Conservation (phyloP, 2,888 invertebrate genomes). For the Azorinus chamasolen region DNA sequence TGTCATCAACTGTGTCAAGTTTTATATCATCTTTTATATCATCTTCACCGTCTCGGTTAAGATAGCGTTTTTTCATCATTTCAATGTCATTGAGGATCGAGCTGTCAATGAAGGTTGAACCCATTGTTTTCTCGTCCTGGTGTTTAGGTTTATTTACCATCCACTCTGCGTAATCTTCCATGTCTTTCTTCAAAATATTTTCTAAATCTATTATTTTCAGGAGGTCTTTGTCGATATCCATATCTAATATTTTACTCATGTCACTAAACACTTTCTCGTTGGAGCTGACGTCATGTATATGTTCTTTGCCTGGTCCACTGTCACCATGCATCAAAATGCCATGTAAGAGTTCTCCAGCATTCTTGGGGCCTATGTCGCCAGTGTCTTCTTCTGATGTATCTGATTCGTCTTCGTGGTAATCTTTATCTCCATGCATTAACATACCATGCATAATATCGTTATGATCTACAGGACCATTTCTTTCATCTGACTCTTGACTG, state of each 20-base stretch:
- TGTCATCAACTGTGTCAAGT: slow-evolving; percentile 34
- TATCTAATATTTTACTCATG: slow-evolving; percentile 38
- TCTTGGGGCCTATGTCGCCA: slow-evolving; percentile 36
- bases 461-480: slow-evolving; percentile 17
- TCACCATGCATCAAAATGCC: slow-evolving; percentile 71
- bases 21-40: slow-evolving; percentile 13
- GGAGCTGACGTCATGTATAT: slow-evolving; percentile 6
- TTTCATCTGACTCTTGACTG: no score
- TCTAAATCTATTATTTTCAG: slow-evolving; percentile 58
- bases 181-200: slow-evolving; percentile 56
- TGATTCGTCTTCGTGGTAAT: slow-evolving; percentile 19
- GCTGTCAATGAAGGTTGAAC: slow-evolving; percentile 53
- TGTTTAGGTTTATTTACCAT: slow-evolving; percentile 47
- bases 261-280: slow-evolving; percentile 35
- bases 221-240: slow-evolving; percentile 55
- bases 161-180: slow-evolving; percentile 66
- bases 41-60: slow-evolving; percentile 32
- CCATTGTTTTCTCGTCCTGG: slow-evolving; percentile 39
- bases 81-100: slow-evolving; percentile 63
- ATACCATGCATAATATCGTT: slow-evolving; percentile 50
- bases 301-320: slow-evolving; percentile 10
- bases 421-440: slow-evolving; percentile 67
- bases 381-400: slow-evolving; percentile 4
- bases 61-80: slow-evolving; percentile 65
- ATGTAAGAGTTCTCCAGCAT: slow-evolving; percentile 57